Evolutionary conservation across 53 echinoderm and acorn worm species (phyloP), one percentile per base, ranked within the genome.

Genomic region (Actinopyga echinites): DNA sequence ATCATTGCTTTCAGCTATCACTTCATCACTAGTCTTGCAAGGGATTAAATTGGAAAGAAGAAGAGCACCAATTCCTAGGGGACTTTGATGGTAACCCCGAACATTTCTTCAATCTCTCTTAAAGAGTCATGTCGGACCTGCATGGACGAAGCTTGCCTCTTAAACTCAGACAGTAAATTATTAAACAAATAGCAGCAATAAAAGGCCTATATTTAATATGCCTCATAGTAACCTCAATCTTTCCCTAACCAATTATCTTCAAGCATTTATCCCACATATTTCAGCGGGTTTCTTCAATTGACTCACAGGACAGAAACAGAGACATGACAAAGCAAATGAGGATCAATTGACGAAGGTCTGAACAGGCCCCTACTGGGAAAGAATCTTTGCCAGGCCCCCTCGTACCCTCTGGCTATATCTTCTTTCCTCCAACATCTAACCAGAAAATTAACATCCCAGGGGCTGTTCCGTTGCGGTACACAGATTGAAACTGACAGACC

Each of bases 361-460:
- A 71, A 34, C 71, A 24, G 71, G 71, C 71, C 71, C 71, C 71
- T 71, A 71, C 71, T 71, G 71, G 44, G 71, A 71, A 71, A 71
- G 42, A 42, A 71, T 71, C 71, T 71, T 44, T 49, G 49, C 22
- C 71, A 21, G 44, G 71, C 42, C 71, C 71, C 71, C 71, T 71
- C 71, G 12, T 40, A 71, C 71, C 71, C 71, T 71, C 71, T 25
- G 34, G 71, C 71, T 24, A 71, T 71, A 71, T 71, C 71, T 71
- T 71, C 71, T 71, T 71, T 71, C 71, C 71, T 42, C 71, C 44
- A 71, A 44, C 21, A 71, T 71, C 43, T 44, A 37, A 71, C 71
- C 71, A 42, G 71, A 40, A 43, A 71, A 71, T 71, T 71, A 71
- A 44, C 71, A 42, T 71, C 71, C 71, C 71, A 71, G 71, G 71